These are phyloP conservation scores for Diadegma fenestrale DNA, from an alignment of 2,888 invertebrate genomes.

Conservation along the genomic window DNA sequence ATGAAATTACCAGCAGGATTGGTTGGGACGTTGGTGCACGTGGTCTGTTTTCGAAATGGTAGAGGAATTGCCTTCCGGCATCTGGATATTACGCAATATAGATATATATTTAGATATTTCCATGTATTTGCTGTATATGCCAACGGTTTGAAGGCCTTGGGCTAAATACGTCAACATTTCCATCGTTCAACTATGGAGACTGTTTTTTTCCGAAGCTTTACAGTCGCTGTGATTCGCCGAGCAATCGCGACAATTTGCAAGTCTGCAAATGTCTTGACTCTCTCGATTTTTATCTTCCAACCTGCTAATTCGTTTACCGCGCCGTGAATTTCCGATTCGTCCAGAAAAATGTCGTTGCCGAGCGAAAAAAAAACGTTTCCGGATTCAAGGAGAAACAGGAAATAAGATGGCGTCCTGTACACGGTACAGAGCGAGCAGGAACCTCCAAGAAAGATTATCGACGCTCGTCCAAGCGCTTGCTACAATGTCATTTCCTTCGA, in stretches of 20 bases:
- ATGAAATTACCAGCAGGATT: conserved; percentile 66
- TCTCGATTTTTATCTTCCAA: conserved; percentile 35
- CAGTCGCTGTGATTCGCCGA: conserved; percentile 31
- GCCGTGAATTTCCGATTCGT: conserved; percentile 25
- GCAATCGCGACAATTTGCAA: conserved; percentile 32
- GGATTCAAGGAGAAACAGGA: conserved; percentile 3
- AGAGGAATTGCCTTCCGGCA: conserved; percentile 38
- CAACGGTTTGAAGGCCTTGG: conserved; percentile 66
- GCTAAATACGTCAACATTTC: conserved; percentile 59
- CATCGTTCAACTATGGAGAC: conserved; percentile 12
- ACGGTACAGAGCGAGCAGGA: not conserved
- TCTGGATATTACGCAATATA: conserved; percentile 24
- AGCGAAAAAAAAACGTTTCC: not conserved
- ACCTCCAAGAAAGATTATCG: not conserved
- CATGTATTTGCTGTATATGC: not conserved
- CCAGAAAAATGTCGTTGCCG: conserved; percentile 14
- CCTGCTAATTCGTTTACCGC: conserved; percentile 32
- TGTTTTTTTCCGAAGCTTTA: conserved; percentile 38
- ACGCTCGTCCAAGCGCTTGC: conserved; percentile 17
- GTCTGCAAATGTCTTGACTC: not conserved
- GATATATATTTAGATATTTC: not conserved
- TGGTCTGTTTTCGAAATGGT: conserved; percentile 37
- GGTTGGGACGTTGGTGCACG: conserved; percentile 64
- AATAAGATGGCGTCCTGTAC: not conserved
- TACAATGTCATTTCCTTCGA: conserved; percentile 53